Evolutionary conservation across 2,888 invertebrate species (phyloP).

Genomic region (Drosophila phalerata): DNA sequence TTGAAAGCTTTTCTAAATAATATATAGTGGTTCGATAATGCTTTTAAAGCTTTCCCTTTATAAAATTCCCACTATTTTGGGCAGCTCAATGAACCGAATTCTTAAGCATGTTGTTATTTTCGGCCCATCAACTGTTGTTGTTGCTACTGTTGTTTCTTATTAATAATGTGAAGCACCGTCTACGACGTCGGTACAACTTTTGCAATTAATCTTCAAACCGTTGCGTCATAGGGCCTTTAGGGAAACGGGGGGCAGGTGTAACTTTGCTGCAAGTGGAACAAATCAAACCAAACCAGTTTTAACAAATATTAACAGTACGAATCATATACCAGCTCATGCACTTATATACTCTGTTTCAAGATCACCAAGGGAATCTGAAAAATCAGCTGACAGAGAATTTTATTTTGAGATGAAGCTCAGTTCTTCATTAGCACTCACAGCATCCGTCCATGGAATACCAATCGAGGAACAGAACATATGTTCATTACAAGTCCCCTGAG

Average conservation of each 20-base stretch:
- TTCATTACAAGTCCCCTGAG: background rate
- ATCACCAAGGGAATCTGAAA: conserved; percentile 11
- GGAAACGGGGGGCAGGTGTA: background rate
- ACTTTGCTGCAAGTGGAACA: conserved; percentile 21
- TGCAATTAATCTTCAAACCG: conserved; percentile 52
- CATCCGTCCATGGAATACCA: background rate
- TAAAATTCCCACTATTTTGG: conserved; percentile 27
- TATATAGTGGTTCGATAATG: conserved; percentile 20
- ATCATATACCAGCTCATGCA: conserved; percentile 2
- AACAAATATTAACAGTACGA: conserved; percentile 51
- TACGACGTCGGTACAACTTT: conserved; percentile 21
- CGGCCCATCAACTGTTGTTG: conserved; percentile 9
- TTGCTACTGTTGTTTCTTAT: conserved; percentile 16
- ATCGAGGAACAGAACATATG: background rate
- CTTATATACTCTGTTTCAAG: background rate
- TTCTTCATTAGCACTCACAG: conserved; percentile 13
- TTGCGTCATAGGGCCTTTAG: conserved; percentile 25
- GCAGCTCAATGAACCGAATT: conserved; percentile 34
- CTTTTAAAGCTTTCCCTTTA: background rate
- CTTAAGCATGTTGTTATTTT: background rate
- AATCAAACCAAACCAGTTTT: conserved; percentile 63
- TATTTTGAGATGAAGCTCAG: conserved; percentile 23
- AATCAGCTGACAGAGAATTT: conserved; percentile 36
- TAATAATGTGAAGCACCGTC: conserved; percentile 33
- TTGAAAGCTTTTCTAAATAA: conserved; percentile 17